Conservation (phyloP, 2,797 vertebrate genomes). For the Eulemur rubriventer region DNA sequence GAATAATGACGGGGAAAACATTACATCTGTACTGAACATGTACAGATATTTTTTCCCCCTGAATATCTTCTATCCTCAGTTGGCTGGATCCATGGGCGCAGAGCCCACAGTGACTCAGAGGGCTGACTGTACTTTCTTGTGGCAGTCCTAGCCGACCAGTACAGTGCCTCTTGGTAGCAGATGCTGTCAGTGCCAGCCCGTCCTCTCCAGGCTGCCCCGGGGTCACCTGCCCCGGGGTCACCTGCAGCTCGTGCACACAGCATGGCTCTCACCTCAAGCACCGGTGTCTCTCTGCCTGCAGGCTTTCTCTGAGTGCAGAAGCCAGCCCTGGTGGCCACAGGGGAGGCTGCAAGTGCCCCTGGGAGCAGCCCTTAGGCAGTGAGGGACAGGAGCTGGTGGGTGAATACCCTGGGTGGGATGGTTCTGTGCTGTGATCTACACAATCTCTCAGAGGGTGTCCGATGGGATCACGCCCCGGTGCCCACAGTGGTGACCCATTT, state of each 20-base stretch:
- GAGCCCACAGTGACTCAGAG: background rate
- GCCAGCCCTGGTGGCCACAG: background rate
- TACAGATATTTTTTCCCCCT: rapidly evolving
- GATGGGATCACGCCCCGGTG: too few relatives aligned
- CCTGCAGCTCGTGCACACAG: rapidly evolving
- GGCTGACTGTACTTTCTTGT: background rate
- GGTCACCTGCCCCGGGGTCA: background rate
- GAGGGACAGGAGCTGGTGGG: background rate
- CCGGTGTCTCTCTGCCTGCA: rapidly evolving
- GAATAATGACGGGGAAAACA: background rate
- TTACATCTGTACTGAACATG: too few relatives aligned
- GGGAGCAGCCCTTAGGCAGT: too few relatives aligned
- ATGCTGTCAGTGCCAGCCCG: rapidly evolving
- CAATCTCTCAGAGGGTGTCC: background rate
- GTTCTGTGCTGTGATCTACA: background rate
- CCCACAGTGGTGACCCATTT: background rate
- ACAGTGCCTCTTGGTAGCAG: background rate
- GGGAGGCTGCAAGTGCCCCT: background rate
- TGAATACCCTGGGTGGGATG: background rate
- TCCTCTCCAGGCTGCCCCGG: background rate
- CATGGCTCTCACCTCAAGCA: rapidly evolving
- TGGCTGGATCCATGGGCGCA: background rate
- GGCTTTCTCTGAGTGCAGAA: background rate
- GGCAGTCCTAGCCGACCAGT: background rate
- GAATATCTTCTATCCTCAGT: too few relatives aligned